Evolutionary conservation across 2,888 invertebrate genomes (phyloP), one percentile per base, ranked within the genome.

Genomic region (Shargacucullia verbasci): DNA sequence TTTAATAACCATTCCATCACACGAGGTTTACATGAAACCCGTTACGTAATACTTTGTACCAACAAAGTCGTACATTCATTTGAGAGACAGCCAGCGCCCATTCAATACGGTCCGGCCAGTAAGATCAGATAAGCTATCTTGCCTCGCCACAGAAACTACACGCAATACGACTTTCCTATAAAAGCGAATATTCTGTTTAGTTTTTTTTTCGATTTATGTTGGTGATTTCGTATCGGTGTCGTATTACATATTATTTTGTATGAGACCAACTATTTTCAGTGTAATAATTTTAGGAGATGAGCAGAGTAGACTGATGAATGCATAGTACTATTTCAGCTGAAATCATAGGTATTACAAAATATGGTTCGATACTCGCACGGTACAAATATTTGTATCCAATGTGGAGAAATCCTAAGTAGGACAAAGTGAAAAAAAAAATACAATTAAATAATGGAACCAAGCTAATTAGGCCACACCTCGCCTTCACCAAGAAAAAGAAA

Each of bases 81-180:
- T 77, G 59, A 72, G 59, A 77, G 69, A 79, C 76, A 79, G 73
- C 73, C 69, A 66, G 69, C 62, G 54, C 55, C 76, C 70, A 74
- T 83, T 79, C 77, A 81, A 83, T 81, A 73, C 68, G 48, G 63
- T 73, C 65, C 73, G 63, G 64, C 73, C 76, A 79, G 45, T 49
- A 13, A 58, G 62, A 83, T 83, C 80, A 73, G 82, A 83, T 83
- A 80, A 74, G 70, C 73, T 70, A 76, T 76, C 77, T 64, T 38
- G 41, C 46, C 25, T 53, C 50, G 48, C 56, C 63, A 46, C 63
- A 61, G 65, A 68, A 73, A 70, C 66, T 66, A 77, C 79, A 78
- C 76, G 79, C 75, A 74, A 78, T 77, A 81, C 73, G 62, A 66
- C 76, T 73, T 70, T 59, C 66, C 68, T 70, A 73, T 79, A 76